Base-by-base conservation (phyloP, 2,888 invertebrate genomes). In the Psylliodes chrysocephalus region DNA sequence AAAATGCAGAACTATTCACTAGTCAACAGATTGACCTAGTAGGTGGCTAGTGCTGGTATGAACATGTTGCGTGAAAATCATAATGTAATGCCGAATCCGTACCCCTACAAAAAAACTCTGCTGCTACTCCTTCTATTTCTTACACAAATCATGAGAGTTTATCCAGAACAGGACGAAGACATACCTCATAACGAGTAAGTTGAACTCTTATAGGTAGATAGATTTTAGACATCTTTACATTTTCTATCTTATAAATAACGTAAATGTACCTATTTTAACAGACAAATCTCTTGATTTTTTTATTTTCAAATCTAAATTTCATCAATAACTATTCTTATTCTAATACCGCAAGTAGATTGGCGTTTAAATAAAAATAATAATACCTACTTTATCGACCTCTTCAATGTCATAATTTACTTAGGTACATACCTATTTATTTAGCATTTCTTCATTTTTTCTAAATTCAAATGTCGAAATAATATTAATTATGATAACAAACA, bases 171-270 rank as follows among this genome's bases (percentile, higher is more conserved):
- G 84, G 92, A 93, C 79, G 93, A 94, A 86, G 93, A 93, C 82
- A 94, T 94, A 80, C 94, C 93, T 65, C 93, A 93, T 83, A 92
- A 92, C 84, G 93, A 93, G 94, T 94, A 87, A 92, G 93, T 87
- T 25, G 8, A 33, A 54, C 18, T 30, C 28, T 22, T 46, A 22
- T 17, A 44, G 22, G 3, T 35, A 3, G 18, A 15, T 30, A 28
- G 47, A 44, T n/a, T n/a, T n/a, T n/a, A n/a, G n/a, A n/a, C n/a
- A n/a, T n/a, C n/a, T n/a, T n/a, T n/a, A n/a, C n/a, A n/a, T n/a
- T n/a, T n/a, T n/a, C n/a, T n/a, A n/a, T n/a, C n/a, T n/a, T n/a
- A n/a, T n/a, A n/a, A n/a, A n/a, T n/a, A n/a, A n/a, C n/a, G n/a
- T n/a, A n/a, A n/a, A n/a, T n/a, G n/a, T n/a, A n/a, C n/a, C n/a